Percentiles rank a stretch among this genome's conserved stretches.
These are phyloP conservation scores for Synanceia verrucosa DNA, from an alignment of 2,797 vertebrate species.

Conservation along the genomic window DNA sequence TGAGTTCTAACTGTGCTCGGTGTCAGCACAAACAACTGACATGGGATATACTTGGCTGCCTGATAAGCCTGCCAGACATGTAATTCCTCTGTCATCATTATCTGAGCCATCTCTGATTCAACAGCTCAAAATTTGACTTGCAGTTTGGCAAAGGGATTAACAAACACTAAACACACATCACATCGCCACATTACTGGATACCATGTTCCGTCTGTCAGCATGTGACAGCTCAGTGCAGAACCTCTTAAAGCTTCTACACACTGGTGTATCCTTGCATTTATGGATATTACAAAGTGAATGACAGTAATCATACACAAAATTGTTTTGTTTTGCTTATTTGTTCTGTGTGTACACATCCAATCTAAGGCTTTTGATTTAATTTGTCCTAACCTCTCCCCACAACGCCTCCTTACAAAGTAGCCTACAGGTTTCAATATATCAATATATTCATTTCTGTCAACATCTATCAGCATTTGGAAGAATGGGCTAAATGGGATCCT, in stretches of 20 bases:
- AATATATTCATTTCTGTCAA: background rate
- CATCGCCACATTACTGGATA: constrained; percentile 35
- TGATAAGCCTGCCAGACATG: constrained; percentile 59
- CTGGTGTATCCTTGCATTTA: constrained; percentile 18
- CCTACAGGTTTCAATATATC: background rate
- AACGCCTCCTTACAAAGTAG: background rate
- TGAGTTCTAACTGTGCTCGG: constrained; percentile 57
- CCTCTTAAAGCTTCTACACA: constrained; percentile 14
- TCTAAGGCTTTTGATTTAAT: background rate
- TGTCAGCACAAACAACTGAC: constrained; percentile 63
- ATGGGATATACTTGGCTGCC: constrained; percentile 62
- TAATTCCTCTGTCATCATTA: constrained; percentile 68
- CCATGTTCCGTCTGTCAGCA: constrained; percentile 26
- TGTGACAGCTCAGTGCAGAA: constrained; percentile 24
- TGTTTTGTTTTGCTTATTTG: background rate
- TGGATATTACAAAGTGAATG: constrained; percentile 5
- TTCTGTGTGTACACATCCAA: background rate
- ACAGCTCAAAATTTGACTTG: constrained; percentile 53
- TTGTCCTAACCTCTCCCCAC: background rate
- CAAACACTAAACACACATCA: constrained; percentile 57
- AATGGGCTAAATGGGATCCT: no score
- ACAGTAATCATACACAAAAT: background rate
- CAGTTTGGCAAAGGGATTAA: constrained; percentile 46
- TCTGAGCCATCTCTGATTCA: constrained; percentile 48
- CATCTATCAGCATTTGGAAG: no score